Base-by-base conservation (phyloP, 2,113 vertebrate genomes). In the Nycticryphes semicollaris region DNA sequence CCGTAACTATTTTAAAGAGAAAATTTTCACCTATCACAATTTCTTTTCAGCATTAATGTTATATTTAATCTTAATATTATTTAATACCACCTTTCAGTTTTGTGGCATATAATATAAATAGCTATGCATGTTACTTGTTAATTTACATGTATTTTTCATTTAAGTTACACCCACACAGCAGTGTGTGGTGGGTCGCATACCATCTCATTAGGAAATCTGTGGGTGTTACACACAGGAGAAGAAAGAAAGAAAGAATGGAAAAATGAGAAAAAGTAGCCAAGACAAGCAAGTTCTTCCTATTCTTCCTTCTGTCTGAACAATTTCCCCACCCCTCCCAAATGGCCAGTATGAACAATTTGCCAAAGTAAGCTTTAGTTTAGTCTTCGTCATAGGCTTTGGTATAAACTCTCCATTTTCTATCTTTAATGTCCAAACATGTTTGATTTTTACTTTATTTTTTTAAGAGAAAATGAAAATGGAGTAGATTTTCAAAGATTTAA, bases 221-320 rank as follows among this genome's bases (percentile, higher is more conserved):
- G 97, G 97, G 97, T 98, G 96, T 98, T 97, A 93, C 64, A 89
- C 91, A 88, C 67, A 96, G 95, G 86, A 95, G 95, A 95, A 97
- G 94, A 90, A 97, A 95, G 93, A 91, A 88, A 80, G 87, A 95
- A 94, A 96, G 95, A 96, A 94, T 94, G 94, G 96, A 97, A 97
- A 96, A 97, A 98, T 90, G 87, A 96, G 86, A 62, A 45, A 93
- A 96, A 94, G 93, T 95, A 72, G 98, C 98, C 98, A 98, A 98
- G 96, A 97, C 96, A 98, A 98, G 97, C 98, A 98, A 97, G 97
- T 96, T 97, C 97, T 98, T 98, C 98, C 95, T 98, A 97, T 94
- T 98, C 98, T 97, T 97, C 87, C 93, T 96, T 96, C 91, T 96
- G 96, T 97, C 97, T 98, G 97, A 97, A 95, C 79, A 93, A 84